A percentile compares a stretch with the other conserved stretches of the same genome.
These are phyloP conservation scores for Oceanodroma leucorhoa DNA, from an alignment of 2,797 vertebrate species.

Conservation along the genomic window DNA sequence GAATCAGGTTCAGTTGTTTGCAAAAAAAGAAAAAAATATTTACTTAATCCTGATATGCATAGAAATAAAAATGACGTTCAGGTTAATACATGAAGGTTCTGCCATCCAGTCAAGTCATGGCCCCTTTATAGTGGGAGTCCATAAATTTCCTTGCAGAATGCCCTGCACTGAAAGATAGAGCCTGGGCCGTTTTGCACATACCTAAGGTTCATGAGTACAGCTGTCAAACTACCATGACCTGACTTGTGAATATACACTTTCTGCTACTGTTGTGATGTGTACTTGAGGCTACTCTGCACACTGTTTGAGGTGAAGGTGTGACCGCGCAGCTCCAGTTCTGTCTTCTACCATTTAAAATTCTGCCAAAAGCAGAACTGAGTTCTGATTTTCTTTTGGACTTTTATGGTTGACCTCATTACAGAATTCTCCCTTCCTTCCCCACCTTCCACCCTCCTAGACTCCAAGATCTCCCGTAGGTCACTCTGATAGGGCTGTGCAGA, in stretches of 20 bases:
- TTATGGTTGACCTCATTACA: neutral
- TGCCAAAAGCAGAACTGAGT: neutral
- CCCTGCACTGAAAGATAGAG: neutral
- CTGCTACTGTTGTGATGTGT: neutral
- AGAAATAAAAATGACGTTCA: neutral
- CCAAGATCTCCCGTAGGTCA: neutral
- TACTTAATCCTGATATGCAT: neutral
- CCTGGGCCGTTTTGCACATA: neutral
- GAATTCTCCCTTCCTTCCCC: neutral
- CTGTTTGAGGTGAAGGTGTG: neutral
- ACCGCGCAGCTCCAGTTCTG: neutral
- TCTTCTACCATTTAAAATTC: neutral
- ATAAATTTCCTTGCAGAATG: neutral
- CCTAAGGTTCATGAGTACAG: neutral
- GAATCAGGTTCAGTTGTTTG: neutral
- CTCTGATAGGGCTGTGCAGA: neutral
- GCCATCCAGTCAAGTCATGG: neutral
- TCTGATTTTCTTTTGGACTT: neutral
- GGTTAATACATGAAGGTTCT: neutral
- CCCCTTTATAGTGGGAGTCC: neutral
- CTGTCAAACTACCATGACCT: neutral
- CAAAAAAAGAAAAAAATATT: neutral
- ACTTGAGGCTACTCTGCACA: neutral
- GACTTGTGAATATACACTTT: neutral
- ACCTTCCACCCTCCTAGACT: fast-evolving